Percentiles rank a stretch among this genome's conserved stretches.
These are phyloP conservation scores for Turnix velox DNA, from an alignment of 2,113 vertebrate genomes.

Conservation along the genomic window DNA sequence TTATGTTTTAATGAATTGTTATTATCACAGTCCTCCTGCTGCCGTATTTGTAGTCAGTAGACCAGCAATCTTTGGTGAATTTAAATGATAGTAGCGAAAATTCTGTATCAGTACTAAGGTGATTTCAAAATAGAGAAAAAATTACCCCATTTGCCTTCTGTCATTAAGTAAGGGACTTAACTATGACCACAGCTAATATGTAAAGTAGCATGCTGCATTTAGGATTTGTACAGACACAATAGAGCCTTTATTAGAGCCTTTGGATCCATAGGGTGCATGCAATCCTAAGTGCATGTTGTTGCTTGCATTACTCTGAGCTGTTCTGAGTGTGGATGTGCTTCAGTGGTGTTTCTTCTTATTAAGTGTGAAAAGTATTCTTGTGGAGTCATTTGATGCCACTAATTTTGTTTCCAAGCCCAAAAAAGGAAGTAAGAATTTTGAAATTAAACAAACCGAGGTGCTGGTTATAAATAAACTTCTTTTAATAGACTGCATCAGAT, in stretches of 20 bases:
- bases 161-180: not conserved
- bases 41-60: not conserved
- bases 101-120: not conserved
- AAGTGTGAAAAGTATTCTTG: accelerated
- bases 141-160: not conserved
- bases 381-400: not conserved
- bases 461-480: not conserved
- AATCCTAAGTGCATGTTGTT: not conserved
- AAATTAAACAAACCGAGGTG: not conserved
- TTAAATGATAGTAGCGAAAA: not conserved
- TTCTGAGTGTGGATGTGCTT: not conserved
- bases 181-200: not conserved
- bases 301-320: not conserved
- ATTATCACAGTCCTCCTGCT: not conserved
- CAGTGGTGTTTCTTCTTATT: not conserved
- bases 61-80: not conserved
- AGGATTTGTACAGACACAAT: not conserved
- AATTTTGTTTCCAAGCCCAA: not conserved
- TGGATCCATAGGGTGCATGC: not conserved
- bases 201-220: accelerated
- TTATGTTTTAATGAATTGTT: not conserved
- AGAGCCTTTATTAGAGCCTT: not conserved
- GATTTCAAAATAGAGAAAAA: not conserved
- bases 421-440: not conserved
- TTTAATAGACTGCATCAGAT: not conserved